Base-by-base conservation (phyloP, 2,113 vertebrate species). In the Boulengeromyrus knoepffleri region DNA sequence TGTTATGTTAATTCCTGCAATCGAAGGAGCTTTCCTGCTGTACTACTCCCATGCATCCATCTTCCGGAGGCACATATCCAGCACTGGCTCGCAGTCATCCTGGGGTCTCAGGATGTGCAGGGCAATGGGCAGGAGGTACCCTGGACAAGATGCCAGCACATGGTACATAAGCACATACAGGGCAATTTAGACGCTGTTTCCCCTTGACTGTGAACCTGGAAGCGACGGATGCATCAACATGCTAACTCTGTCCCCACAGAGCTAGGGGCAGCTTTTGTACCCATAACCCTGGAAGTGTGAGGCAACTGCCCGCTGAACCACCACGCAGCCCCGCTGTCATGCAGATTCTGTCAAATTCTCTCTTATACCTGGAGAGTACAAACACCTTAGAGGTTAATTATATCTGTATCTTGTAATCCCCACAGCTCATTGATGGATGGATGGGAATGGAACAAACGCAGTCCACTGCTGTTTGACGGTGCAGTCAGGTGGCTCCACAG, bases 1-100 rank as follows among this genome's bases (percentile, higher is more conserved):
- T 52, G n/a, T 87, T 92, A 92, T 86, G 92, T 49, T 21, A 84
- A 86, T 77, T n/a, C 90, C 17, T 36, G n/a, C 45, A 45, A 36
- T 46, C 42, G 4, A 88, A 39, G 7, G 47, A 88, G 47, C 58
- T 31, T n/a, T 74, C 45, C n/a, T 88, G n/a, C 24, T 88, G 7
- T 88, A 13, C 24, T 27, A 5, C 17, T 27, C 1, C 12, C 31
- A 17, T 66, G 5, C 39, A 13, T 45, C 83, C 39, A 46, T 74
- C 27, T 74, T 36, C 12, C 24, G 36, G 36, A 74, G 3, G n/a
- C 66, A 74, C 66, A 2, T 5, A 62, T 62, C 21, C 24, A 62
- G 6, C 58, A 58, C 58, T n/a, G 21, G 58, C n/a, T 15, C 3
- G 27, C 66, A 66, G 62, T 31, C 27, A 74, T 13, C 66, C 66